These are phyloP conservation scores for Eupristina koningsbergeri DNA, from an alignment of 1,140 invertebrate species.

Conservation along the genomic window DNA sequence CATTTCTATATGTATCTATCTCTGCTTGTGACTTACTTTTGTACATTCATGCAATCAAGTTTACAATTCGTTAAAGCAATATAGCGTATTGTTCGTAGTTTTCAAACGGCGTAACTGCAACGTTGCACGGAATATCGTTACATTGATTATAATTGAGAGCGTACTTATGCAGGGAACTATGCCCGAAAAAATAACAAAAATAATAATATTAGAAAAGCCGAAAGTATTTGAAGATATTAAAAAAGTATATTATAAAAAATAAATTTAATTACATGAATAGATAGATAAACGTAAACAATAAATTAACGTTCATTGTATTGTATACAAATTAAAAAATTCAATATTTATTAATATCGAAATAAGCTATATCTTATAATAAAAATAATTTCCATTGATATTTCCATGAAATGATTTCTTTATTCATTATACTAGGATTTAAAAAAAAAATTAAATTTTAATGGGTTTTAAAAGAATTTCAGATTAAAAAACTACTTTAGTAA, in stretches of 20 bases:
- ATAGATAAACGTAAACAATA: background rate
- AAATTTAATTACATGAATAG: too few species aligned
- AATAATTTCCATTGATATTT: too few species aligned
- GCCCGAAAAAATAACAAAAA: background rate
- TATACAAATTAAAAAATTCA: too few species aligned
- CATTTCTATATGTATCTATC: background rate
- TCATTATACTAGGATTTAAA: too few species aligned
- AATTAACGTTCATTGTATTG: background rate
- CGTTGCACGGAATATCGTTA: constrained; percentile 36
- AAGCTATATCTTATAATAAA: too few species aligned
- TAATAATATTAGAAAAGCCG: background rate
- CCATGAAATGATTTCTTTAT: too few species aligned
- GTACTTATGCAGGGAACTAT: background rate
- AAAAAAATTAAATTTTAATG: too few species aligned
- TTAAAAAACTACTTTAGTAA: too few species aligned
- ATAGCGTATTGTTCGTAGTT: background rate
- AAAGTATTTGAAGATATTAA: background rate
- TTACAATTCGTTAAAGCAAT: constrained; percentile 36
- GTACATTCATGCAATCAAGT: constrained; percentile 26
- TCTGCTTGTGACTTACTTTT: background rate
- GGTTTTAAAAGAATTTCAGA: too few species aligned
- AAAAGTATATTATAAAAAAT: background rate
- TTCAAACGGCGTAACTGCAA: constrained; percentile 27
- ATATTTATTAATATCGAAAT: too few species aligned
- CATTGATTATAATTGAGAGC: constrained; percentile 47